Evolutionary conservation across 37 sponge, comb jelly and placozoan genomes (phyloP), one percentile per base, ranked within the genome.

Genomic region (Diacarnus erythraeanus): DNA sequence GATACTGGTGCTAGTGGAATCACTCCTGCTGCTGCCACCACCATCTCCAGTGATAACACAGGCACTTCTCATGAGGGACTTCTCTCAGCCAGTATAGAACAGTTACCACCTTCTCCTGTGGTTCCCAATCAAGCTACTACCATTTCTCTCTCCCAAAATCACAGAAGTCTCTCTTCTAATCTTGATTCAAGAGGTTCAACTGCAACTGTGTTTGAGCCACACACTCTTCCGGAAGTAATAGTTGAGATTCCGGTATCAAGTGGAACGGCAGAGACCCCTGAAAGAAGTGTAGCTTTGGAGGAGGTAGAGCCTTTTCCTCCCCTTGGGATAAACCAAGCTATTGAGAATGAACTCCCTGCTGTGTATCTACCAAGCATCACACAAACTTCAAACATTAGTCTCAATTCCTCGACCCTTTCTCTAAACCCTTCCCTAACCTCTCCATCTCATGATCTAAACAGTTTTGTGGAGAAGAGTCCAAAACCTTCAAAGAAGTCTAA

Each of bases 321-420:
- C 3, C 44, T 73, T 42, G 73, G 58, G 25, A 42, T 15, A 1
- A 54, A 73, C 39, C 74, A 64, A 42, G 65, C 82, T 18, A 34
- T 82, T 6, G 54, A 38, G 25, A 82, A 82, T 60, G 82, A 82
- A 12, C 65, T 82, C 3, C 74, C 82, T 29, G 67, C 79, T 1
- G 9, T 5, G 25, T 35, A 65, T 17, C 34, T 65, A 17, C 66
- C 15, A 3, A 30, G 35, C 2, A 30, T 31, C 2, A 5, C 61
- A 60, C 66, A 65, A 35, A 26, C 12, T 8, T 30, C 27, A 31
- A 20, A 18, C 34, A 31, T 17, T 30, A 10, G 35, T 31, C 35
- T 65, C 10, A 34, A 31, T 8, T 31, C 34, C 27, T 65, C 66
- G 35, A 65, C 35, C 2, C 66, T 35, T 31, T 65, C 66, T 3